A percentile compares a stretch with the other conserved stretches of the same genome.
phyloP scores from a whole-genome alignment of 2,113 vertebrate species.

The Aptenodytes patagonicus region DNA sequence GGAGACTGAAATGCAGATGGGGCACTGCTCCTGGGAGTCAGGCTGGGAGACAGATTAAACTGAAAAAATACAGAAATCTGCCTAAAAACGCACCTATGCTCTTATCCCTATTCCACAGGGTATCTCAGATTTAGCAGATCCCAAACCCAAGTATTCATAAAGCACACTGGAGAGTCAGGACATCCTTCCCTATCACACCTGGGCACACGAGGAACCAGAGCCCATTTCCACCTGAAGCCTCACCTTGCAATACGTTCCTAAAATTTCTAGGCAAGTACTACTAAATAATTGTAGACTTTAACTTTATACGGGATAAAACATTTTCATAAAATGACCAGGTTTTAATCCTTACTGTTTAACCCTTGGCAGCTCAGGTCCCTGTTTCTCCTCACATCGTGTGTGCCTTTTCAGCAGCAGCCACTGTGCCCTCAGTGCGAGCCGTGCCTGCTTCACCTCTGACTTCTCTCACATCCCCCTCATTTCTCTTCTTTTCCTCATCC shows the following conservation, averaged over 20 bases:
- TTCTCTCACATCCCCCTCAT: not conserved
- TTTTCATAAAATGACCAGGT: not conserved
- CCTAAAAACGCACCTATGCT: not conserved
- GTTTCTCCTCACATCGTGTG: accelerated
- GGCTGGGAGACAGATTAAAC: not conserved
- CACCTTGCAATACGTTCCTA: not conserved
- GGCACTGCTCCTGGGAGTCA: not conserved
- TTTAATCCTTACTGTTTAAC: not conserved
- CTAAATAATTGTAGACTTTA: not conserved
- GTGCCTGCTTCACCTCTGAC: not conserved
- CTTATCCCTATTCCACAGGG: not conserved
- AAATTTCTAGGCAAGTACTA: not conserved
- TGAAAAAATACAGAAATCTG: not conserved
- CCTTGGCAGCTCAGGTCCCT: accelerated
- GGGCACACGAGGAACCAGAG: not conserved
- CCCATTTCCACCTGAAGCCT: not conserved
- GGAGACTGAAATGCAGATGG: not conserved
- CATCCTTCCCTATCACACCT: not conserved
- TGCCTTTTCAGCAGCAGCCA: not conserved
- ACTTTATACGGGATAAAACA: not conserved
- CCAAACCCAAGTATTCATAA: not conserved
- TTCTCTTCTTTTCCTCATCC: not conserved
- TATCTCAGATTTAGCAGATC: not conserved
- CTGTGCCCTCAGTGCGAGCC: accelerated
- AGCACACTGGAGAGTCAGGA: not conserved